Evolutionary conservation across 2,888 invertebrate genomes (phyloP).

Genomic region (Drosophila macrospina): DNA sequence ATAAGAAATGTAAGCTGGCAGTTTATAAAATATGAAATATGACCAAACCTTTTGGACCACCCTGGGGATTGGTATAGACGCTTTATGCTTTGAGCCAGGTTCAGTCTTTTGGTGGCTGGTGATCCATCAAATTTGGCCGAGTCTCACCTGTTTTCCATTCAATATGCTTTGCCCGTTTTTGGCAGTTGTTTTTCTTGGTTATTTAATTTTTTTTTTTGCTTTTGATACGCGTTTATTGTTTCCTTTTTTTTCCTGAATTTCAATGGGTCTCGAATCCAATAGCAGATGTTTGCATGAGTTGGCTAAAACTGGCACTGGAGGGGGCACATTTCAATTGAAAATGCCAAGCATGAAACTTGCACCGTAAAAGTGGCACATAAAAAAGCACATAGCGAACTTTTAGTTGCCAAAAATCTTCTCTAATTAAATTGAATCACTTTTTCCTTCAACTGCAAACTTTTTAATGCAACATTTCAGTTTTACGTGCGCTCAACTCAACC

Average conservation of each 20-base stretch:
- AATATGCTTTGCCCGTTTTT: conserved; percentile 50
- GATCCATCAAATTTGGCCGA: conserved; percentile 68
- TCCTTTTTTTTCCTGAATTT: conserved; percentile 47
- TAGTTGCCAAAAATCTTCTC: conserved; percentile 61
- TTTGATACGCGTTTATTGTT: conserved; percentile 62
- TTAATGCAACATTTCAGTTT: conserved; percentile 71
- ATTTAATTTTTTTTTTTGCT: conserved; percentile 11
- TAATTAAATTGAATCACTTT: conserved; percentile 75
- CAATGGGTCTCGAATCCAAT: conserved; percentile 45
- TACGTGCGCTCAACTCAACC: conserved; percentile 61
- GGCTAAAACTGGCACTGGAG: conserved; percentile 18
- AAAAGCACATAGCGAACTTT: conserved; percentile 37
- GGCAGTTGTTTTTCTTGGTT: conserved; percentile 43
- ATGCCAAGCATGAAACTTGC: conserved; percentile 59
- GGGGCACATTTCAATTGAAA: conserved; percentile 41
- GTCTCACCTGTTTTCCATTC: conserved; percentile 65
- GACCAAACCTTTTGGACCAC: conserved; percentile 36
- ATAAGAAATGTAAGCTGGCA: conserved; percentile 69
- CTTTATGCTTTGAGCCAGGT: conserved; percentile 24
- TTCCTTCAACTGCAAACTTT: conserved; percentile 63
- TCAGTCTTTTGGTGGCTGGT: conserved; percentile 25
- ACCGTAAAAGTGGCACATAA: conserved; percentile 65
- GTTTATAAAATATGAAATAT: conserved; percentile 66
- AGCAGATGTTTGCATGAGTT: conserved; percentile 51
- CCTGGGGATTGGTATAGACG: conserved; percentile 16